phyloP scores from a whole-genome alignment of 2,888 invertebrate species.

The Drymonia ruficornis region DNA sequence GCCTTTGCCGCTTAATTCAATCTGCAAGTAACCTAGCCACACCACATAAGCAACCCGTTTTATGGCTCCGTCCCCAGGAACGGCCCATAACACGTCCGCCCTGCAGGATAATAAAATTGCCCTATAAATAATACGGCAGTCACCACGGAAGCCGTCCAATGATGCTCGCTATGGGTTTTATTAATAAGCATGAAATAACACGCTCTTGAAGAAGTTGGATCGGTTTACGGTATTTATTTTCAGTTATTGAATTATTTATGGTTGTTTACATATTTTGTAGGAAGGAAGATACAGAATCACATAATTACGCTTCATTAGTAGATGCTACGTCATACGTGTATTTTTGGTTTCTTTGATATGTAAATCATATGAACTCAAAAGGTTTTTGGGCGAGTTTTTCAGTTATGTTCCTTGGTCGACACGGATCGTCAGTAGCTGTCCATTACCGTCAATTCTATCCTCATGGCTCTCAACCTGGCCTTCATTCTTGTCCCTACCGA shows the following conservation, averaged over 20 bases:
- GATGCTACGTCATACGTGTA: not conserved
- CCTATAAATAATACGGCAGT: conserved; percentile 46
- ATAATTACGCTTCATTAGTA: not conserved
- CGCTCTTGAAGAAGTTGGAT: not conserved
- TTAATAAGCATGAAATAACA: conserved; percentile 28
- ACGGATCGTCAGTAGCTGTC: too few relatives aligned
- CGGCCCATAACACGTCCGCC: conserved; percentile 17
- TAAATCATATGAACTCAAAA: too few relatives aligned
- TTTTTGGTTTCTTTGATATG: not conserved
- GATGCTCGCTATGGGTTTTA: conserved; percentile 21
- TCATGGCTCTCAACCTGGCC: too few relatives aligned
- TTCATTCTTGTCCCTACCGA: too few relatives aligned
- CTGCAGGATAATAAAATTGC: conserved; percentile 44
- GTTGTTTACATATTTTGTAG: not conserved
- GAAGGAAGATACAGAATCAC: not conserved
- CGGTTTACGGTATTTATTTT: not conserved
- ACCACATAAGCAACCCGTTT: conserved; percentile 26
- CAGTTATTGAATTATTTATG: conserved; percentile 1
- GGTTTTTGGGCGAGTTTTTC: too few relatives aligned
- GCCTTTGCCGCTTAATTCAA: not conserved
- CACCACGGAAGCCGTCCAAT: conserved; percentile 42
- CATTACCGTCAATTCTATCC: too few relatives aligned
- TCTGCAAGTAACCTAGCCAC: conserved; percentile 1
- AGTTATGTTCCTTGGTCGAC: too few relatives aligned
- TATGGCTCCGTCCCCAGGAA: conserved; percentile 23